Evolutionary conservation across 2,797 vertebrate genomes (phyloP), one percentile per base, ranked within the genome.

Genomic region (Fistularia commersonii): DNA sequence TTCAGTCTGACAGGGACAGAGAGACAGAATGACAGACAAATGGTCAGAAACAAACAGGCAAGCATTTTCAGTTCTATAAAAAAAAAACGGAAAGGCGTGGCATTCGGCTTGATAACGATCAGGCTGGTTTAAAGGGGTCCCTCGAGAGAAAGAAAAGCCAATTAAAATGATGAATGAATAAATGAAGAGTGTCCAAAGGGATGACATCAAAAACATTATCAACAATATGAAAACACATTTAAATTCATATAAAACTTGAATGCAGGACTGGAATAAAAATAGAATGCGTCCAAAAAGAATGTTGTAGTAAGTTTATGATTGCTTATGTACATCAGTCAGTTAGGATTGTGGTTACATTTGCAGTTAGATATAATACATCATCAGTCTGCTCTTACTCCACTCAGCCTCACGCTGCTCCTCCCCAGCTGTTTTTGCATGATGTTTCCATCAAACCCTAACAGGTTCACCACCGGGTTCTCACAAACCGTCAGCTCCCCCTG

Each of bases 381-480:
- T 23, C 23, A 23, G 23, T 23, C 23, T 6, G 14, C n/a, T 35
- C 83, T 71, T 35, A 90, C 91, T 82, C 57, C 77, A 2, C 14
- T 43, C 42, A 88, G 53, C 3, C 48, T 60, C 13, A 84, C 62
- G 0, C 15, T 60, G 45, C 65, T 60, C 43, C 76, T 54, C 61
- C 79, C 46, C 82, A 90, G 80, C 47, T 68, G 68, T 64, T 68
- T 91, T 32, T 88, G 69, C 7, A 75, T 74, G 54, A 94, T 57
- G 46, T 87, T 89, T 57, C 89, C 77, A 64, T 96, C 93, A 47
- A 81, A 75, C 68, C 74, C 86, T 7, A 94, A 74, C 1, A 87
- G 72, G 54, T 84, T 88, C 69, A 96, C 33, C 41, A 73, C 41
- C 8, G 64, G 55, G 10, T 36, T 54, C 10, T 76, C 65, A 38